A percentile compares a stretch with the other conserved stretches of the same genome.
Conservation (phyloP, 2,113 vertebrate genomes). For the Boulengeromyrus knoepffleri region DNA sequence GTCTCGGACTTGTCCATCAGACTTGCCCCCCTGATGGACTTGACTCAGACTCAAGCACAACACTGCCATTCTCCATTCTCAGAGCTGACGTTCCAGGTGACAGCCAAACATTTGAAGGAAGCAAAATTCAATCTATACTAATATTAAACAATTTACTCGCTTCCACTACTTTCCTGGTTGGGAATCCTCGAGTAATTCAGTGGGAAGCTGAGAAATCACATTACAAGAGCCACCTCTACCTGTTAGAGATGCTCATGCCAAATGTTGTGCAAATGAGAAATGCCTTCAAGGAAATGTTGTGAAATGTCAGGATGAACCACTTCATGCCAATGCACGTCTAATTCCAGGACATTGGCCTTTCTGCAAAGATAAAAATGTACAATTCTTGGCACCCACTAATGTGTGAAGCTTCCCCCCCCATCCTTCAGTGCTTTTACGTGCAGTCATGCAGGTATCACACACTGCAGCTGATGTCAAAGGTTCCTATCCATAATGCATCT, state of each 20-base stretch:
- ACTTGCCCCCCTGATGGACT: too few relatives aligned
- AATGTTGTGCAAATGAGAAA: too few relatives aligned
- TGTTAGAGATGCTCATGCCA: too few relatives aligned
- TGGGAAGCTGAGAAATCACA: neutral
- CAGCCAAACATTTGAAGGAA: too few relatives aligned
- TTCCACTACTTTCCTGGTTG: neutral
- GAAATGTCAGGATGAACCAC: neutral
- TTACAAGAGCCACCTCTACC: too few relatives aligned
- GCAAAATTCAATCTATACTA: neutral
- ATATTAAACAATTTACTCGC: neutral
- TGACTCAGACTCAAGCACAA: too few relatives aligned
- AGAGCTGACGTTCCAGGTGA: neutral
- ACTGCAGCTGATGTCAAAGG: neutral
- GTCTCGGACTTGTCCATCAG: too few relatives aligned
- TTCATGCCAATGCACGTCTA: neutral
- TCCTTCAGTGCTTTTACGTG: neutral
- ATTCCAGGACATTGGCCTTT: neutral
- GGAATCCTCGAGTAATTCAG: neutral
- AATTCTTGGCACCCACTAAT: neutral
- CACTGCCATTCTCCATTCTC: neutral
- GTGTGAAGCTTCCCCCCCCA: neutral
- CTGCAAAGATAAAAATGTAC: neutral
- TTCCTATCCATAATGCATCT: neutral
- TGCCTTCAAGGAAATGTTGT: too few relatives aligned
- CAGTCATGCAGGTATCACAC: neutral